Evolutionary conservation across 2,888 invertebrate genomes (phyloP), one percentile per base, ranked within the genome.

Genomic region (Melangyna quadrimaculata): DNA sequence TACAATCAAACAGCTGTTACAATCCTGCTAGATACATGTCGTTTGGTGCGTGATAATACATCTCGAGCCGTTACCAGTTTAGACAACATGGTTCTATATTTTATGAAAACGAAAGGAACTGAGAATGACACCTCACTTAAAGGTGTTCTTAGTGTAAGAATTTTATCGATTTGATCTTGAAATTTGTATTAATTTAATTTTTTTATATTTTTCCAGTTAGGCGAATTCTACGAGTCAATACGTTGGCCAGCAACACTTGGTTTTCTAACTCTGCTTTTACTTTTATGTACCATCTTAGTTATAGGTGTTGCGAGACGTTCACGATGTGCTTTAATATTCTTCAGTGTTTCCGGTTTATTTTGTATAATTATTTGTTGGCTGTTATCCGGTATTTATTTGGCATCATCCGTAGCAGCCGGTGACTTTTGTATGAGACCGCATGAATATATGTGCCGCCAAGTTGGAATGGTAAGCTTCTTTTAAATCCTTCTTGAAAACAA

Each of bases 371-470:
- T 92, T 65, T 97, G 97, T 88, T 98, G 98, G 96, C 94, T 97
- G 90, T 94, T 97, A 93, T 95, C 97, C 57, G 97, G 98, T 78
- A 92, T 97, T 89, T 97, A 98, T 93, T 94, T 98, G 88, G 96
- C 96, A 82, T 94, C 95, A 69, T 95, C 96, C 75, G 97, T 98
- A 90, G 97, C 96, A 71, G 94, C 96, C 53, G 96, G 96, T 70
- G 97, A 97, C 92, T 95, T 97, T 59, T 97, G 97, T 92, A 95
- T 96, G 91, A 95, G 96, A 86, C 97, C 98, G 22, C 96, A 97
- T 83, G 92, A 92, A 82, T 91, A 89, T 72, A 90, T 92, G 90
- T 92, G 92, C 83, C 91, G 90, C 2, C 92, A 92, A 88, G 91
- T 92, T 87, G 92, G 91, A 88, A 91, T 91, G 92, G 92, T 92